Conservation (phyloP, 2,888 invertebrate genomes). For the Aleiodes leptofemur region DNA sequence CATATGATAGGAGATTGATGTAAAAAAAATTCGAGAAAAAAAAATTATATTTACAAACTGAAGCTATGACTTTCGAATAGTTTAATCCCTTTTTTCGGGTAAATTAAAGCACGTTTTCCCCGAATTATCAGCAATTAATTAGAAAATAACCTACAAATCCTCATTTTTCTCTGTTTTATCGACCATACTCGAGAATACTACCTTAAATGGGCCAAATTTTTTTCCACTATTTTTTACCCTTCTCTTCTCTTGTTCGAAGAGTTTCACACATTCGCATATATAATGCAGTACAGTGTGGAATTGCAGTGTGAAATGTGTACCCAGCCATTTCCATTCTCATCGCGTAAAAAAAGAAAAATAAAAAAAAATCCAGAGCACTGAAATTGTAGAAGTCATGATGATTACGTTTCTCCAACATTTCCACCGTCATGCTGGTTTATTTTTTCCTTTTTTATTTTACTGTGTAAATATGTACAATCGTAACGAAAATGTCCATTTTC, state of each 20-base stretch:
- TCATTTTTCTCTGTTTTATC: no score
- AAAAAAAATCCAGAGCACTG: conserved; percentile 1
- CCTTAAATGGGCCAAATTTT: neutral
- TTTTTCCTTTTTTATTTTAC: conserved; percentile 21
- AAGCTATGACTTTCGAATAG: no score
- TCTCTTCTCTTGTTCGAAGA: conserved; percentile 9
- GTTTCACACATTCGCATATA: conserved; percentile 19
- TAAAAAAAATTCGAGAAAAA: no score
- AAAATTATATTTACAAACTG: no score
- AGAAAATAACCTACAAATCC: no score
- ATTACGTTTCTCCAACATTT: conserved; percentile 18
- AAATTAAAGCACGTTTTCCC: no score
- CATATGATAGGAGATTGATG: no score
- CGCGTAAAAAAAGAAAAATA: neutral
- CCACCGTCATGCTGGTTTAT: conserved; percentile 1
- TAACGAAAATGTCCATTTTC: conserved; percentile 47
- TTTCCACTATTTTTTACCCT: conserved; percentile 8
- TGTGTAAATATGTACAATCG: conserved; percentile 51
- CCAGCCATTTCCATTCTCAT: conserved; percentile 35
- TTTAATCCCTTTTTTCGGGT: no score
- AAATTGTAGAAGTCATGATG: conserved; percentile 38
- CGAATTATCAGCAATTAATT: no score
- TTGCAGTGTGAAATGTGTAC: conserved; percentile 47
- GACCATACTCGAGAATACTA: no score
- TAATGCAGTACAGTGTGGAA: conserved; percentile 31